Evolutionary conservation across 2,888 invertebrate genomes (phyloP).

Genomic region (Argyresthia albistria): DNA sequence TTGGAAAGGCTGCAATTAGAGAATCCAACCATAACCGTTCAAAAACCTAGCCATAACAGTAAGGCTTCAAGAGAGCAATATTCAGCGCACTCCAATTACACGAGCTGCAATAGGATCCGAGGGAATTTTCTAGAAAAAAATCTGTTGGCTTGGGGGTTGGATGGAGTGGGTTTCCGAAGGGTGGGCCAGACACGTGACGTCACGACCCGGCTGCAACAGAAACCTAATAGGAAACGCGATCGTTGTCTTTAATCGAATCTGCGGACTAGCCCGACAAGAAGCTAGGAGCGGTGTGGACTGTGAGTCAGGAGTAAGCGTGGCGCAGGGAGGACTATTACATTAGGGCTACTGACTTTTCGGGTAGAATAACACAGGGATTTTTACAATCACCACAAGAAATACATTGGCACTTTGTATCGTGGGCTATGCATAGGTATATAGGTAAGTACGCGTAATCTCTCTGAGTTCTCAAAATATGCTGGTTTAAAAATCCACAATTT

Average conservation of each 20-base stretch:
- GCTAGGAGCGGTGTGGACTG: constrained; percentile 9
- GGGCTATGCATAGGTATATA: no score
- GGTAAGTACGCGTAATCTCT: no score
- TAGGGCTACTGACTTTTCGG: background rate
- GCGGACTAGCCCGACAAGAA: constrained; percentile 12
- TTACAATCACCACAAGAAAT: no score
- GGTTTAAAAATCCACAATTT: no score
- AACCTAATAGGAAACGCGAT: constrained; percentile 55
- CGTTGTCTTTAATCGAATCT: constrained; percentile 58
- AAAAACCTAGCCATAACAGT: background rate
- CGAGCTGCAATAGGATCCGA: constrained; percentile 24
- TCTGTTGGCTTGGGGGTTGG: constrained; percentile 4
- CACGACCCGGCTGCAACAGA: constrained; percentile 42
- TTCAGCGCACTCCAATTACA: constrained; percentile 31
- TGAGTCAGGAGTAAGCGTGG: background rate
- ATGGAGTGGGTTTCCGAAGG: constrained; percentile 4
- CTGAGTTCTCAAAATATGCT: no score
- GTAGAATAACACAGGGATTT: no score
- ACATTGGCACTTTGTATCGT: no score
- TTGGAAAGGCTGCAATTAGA: constrained; percentile 14
- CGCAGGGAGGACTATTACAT: background rate
- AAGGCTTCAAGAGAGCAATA: background rate
- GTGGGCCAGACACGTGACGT: constrained; percentile 31
- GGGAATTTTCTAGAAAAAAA: constrained; percentile 16
- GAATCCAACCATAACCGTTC: background rate